Evolutionary conservation across 1,140 invertebrate species (phyloP).

Genomic region (Helicorthomorpha holstii): DNA sequence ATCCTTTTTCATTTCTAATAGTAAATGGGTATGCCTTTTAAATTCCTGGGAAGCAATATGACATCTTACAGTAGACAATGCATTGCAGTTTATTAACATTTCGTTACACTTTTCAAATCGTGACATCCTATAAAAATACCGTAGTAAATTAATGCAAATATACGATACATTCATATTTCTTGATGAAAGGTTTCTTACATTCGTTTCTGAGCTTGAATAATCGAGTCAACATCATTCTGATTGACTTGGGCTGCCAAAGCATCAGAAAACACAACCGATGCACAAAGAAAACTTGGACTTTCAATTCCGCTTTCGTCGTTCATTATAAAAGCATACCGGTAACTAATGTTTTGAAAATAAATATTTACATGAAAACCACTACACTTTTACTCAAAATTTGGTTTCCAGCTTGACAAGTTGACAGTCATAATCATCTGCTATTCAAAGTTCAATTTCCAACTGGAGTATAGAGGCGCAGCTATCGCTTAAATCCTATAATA

Average conservation of each 20-base stretch:
- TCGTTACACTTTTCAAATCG: slow-evolving; percentile 94
- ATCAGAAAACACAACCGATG: slow-evolving; percentile 45
- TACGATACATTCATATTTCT: slow-evolving; percentile 8
- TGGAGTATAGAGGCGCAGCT: too few relatives aligned
- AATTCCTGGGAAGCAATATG: slow-evolving; percentile 68
- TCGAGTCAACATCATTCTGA: slow-evolving; percentile 72
- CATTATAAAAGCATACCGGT: neutral
- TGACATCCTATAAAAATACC: slow-evolving; percentile 53
- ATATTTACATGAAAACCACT: too few relatives aligned
- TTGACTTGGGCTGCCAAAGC: slow-evolving; percentile 75
- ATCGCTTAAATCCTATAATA: too few relatives aligned
- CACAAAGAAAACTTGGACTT: neutral
- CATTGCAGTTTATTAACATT: slow-evolving; percentile 90
- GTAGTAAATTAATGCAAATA: slow-evolving; percentile 12
- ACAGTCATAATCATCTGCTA: too few relatives aligned
- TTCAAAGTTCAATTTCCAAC: too few relatives aligned
- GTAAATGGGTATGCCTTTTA: slow-evolving; percentile 70
- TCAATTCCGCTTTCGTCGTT: neutral
- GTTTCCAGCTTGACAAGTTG: too few relatives aligned
- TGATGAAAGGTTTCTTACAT: slow-evolving; percentile 43
- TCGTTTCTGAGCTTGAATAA: slow-evolving; percentile 79
- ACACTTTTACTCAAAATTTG: too few relatives aligned
- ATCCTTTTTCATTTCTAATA: slow-evolving; percentile 42
- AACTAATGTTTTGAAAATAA: too few relatives aligned
- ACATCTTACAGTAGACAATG: slow-evolving; percentile 57